Base-by-base conservation (phyloP, 1,140 invertebrate genomes). In the Stenopsyche tienmushanensis region DNA sequence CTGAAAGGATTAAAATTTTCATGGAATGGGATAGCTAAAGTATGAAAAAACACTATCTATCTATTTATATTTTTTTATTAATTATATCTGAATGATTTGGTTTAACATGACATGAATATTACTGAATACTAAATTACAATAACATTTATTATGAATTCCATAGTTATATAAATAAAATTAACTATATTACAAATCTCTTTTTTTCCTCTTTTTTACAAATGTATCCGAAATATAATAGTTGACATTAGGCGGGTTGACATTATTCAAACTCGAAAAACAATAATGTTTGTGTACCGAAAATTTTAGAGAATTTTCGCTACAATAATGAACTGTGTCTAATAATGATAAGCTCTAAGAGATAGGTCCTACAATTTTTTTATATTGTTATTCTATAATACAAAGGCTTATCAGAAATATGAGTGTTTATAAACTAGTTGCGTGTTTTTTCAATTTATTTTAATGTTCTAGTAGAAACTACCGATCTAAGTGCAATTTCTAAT, bases 91-190 rank as follows among this genome's bases (percentile, higher is more conserved):
- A 64, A 70, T 70, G 62, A 55, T 66, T 62, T 70, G 59, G 62
- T 70, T 70, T 69, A 69, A 69, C 63, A 70, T 69, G 67, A 69
- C 67, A 69, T 70, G 67, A 69, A 69, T 45, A 69, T 63, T 70
- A 70, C 62, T 70, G 68, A 70, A 66, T 66, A 42, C 68, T 70
- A 66, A 64, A 39, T 60, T 69, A 69, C 64, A 70, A 63, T 69
- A 69, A 52, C 58, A 66, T 70, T 66, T 64, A 70, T 62, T 60
- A 70, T 70, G 64, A 70, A 70, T 70, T 70, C 68, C 68, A 70
- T 70, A 66, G 34, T 64, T 65, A 63, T 70, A 70, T 64, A 39
- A 70, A 66, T 63, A 64, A 70, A 60, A 66, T 59, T 70, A 44
- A 62, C 53, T 70, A 64, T 70, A 60, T 62, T 66, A 70, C 64